These are phyloP conservation scores for Amphipoea lucens DNA, from an alignment of 2,888 invertebrate species.

Conservation along the genomic window DNA sequence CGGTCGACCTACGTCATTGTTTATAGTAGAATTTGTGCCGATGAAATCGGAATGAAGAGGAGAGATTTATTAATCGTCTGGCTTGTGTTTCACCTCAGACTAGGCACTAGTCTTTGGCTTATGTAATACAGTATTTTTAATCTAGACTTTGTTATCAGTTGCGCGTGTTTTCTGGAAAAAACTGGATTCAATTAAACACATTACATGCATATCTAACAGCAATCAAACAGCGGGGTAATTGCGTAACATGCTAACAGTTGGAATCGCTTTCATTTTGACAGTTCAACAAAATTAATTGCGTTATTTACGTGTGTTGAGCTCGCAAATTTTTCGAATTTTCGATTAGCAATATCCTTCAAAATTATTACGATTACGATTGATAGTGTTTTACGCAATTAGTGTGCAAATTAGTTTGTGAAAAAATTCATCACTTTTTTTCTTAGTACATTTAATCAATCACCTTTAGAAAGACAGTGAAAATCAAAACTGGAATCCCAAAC, in stretches of 20 bases:
- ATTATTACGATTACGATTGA: too few relatives aligned
- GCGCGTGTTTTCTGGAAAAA: slow-evolving; percentile 14
- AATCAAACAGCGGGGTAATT: not conserved
- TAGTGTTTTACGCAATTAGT: too few relatives aligned
- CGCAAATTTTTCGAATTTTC: too few relatives aligned
- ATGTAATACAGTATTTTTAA: slow-evolving; percentile 46
- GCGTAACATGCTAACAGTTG: too few relatives aligned
- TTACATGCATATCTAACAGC: slow-evolving; percentile 11
- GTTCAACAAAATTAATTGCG: too few relatives aligned
- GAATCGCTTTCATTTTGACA: too few relatives aligned
- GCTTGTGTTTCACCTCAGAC: slow-evolving; percentile 42
- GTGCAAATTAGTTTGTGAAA: not conserved
- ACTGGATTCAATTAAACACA: slow-evolving; percentile 21
- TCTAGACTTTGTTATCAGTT: slow-evolving; percentile 33
- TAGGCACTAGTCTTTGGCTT: slow-evolving; percentile 25
- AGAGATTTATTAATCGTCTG: slow-evolving; percentile 48
- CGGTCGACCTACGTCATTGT: slow-evolving; percentile 58
- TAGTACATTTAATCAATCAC: not conserved
- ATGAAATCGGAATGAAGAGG: slow-evolving; percentile 41
- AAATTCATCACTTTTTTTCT: not conserved
- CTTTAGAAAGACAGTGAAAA: not conserved
- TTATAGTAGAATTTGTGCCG: slow-evolving; percentile 47
- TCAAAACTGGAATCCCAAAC: not conserved
- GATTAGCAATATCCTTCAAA: too few relatives aligned
- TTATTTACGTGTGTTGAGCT: too few relatives aligned